Base-by-base conservation (phyloP, 2,797 vertebrate genomes). In the Zalophus californianus region DNA sequence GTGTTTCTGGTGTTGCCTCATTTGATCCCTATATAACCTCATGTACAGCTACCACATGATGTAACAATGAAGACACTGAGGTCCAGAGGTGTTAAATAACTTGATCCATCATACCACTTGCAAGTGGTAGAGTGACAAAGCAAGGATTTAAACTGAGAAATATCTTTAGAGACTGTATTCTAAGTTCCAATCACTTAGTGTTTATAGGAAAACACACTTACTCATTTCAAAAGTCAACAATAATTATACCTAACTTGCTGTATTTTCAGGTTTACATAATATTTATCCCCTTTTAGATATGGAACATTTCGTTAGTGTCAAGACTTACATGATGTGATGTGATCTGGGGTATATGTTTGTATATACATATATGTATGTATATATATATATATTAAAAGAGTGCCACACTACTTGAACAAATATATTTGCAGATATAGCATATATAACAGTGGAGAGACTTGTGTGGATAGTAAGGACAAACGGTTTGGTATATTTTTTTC, bases 221-320 rank as follows among this genome's bases (percentile, higher is more conserved):
- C 62, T 95, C 54, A 95, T 93, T 96, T 87, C 48, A 83, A 21
- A 82, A 89, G 48, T 50, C 35, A 96, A 83, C 21, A 72, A 58
- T 54, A 87, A 89, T 73, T 85, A 54, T 48, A 91, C 54, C 44
- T 93, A 93, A 91, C 41, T 93, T 95, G 75, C 62, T 94, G 70
- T 54, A 92, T 91, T 91, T 83, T 95, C 79, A 92, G 89, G 52
- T 48, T 75, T 75, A 75, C 35, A n/a, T 77, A 79, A 68, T 93
- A 93, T 78, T 82, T 44, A 96, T 68, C 20, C 16, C 16, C 44
- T 66, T 80, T 80, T 44, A 66, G 29, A 78, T 73, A 91, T 32
- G n/a, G 85, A 95, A 54, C 35, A 90, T 95, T 95, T 92, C 3
- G 4, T 62, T 80, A 78, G n/a, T 84, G 23, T n/a, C 79, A 79